These are phyloP conservation scores for Panthera tigris DNA, from an alignment of 2,113 vertebrate species.

Conservation along the genomic window DNA sequence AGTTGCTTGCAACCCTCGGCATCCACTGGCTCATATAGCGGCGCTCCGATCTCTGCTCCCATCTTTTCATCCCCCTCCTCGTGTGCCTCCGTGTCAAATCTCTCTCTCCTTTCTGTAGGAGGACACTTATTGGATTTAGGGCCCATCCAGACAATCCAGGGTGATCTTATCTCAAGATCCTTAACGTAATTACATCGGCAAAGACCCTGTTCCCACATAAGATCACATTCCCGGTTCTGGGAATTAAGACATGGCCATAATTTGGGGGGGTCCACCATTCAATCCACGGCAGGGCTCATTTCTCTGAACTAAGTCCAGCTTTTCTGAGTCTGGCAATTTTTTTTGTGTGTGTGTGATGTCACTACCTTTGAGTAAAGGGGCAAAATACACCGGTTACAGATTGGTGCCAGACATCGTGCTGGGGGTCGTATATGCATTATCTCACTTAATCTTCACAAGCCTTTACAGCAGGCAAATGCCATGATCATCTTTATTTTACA, in stretches of 20 bases:
- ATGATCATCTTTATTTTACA: not conserved
- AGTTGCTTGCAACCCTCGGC: not conserved
- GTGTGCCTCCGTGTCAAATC: not conserved
- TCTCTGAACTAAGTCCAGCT: not conserved
- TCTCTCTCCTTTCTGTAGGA: not conserved
- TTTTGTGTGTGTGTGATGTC: not conserved
- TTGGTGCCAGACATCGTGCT: not conserved
- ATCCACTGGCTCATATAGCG: not conserved
- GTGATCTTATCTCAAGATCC: not conserved
- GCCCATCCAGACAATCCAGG: not conserved
- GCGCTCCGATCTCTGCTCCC: not conserved
- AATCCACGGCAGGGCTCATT: not conserved
- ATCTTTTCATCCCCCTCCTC: not conserved
- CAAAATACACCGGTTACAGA: not conserved
- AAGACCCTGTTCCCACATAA: slow-evolving; percentile 16
- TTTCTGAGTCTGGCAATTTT: not conserved
- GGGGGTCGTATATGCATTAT: not conserved
- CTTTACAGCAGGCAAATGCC: not conserved
- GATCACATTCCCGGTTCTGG: not conserved
- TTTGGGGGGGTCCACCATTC: not conserved
- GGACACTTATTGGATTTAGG: not conserved
- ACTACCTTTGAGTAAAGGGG: not conserved
- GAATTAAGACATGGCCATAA: not conserved
- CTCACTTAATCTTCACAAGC: not conserved
- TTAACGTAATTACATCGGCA: slow-evolving; percentile 11